Evolutionary conservation across 2,888 invertebrate genomes (phyloP), one percentile per base, ranked within the genome.

Genomic region (Gnatocerus cornutus): DNA sequence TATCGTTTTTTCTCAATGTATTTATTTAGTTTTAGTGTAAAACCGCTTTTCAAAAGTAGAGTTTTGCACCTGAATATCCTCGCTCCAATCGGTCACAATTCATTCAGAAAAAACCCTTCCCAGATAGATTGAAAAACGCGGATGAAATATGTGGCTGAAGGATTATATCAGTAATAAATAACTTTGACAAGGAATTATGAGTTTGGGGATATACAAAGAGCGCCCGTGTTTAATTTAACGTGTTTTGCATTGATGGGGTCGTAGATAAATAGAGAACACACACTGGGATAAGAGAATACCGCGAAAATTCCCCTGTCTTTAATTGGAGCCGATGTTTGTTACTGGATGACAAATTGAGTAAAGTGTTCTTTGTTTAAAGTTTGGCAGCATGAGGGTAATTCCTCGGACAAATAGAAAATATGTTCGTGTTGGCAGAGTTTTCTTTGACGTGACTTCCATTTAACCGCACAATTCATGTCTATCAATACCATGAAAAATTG

Each of bases 161-260:
- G 71, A 71, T 71, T 71, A 71, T 58, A 66, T 63, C 69, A 62
- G 66, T 63, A 65, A 71, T 71, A 71, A 71, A 71, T 71, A 69
- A 69, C 63, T 62, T 62, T 67, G 71, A 66, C 71, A 71, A 58
- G 69, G 63, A 71, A 61, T 71, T 71, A 63, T 66, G 66, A 58
- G 45, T 68, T 52, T 37, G 16, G 46, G 68, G 67, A 59, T 61
- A 61, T 52, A 62, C 59, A 71, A 66, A 71, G 69, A 53, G 43
- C 59, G 41, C 13, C 59, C 56, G 45, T 55, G 43, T 58, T 69
- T 69, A 63, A 69, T 56, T 62, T 66, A 30, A 41, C 66, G 41
- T 55, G 61, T 64, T 58, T 67, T 69, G 64, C 62, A 69, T 58
- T 67, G 63, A 68, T 55, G 53, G 45, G 50, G 41, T 65, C 48